Evolutionary conservation across 2,888 invertebrate genomes (phyloP).

Genomic region (Mayetiola destructor): DNA sequence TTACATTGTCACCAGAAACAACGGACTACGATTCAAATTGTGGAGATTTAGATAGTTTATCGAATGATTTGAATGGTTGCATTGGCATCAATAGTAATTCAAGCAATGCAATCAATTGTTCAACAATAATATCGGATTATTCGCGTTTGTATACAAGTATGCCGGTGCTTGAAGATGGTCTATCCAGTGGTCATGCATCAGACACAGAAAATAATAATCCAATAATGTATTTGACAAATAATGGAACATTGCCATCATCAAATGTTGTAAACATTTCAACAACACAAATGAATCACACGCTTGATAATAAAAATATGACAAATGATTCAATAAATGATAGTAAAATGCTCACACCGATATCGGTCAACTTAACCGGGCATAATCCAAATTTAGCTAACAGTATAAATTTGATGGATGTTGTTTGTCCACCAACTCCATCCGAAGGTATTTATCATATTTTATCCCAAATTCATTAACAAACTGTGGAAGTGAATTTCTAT

Average conservation of each 20-base stretch:
- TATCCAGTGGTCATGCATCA: slow-evolving; percentile 86
- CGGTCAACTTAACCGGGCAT: background rate
- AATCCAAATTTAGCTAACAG: background rate
- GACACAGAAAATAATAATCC: slow-evolving; percentile 77
- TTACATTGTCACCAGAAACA: slow-evolving; percentile 81
- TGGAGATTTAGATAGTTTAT: slow-evolving; percentile 64
- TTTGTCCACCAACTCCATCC: background rate
- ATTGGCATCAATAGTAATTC: slow-evolving; percentile 14
- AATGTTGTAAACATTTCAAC: background rate
- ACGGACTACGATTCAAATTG: slow-evolving; percentile 85
- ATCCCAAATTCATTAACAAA: too few relatives aligned
- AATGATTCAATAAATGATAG: background rate
- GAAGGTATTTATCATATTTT: too few relatives aligned
- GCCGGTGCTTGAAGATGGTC: slow-evolving; percentile 86
- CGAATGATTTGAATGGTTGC: slow-evolving; percentile 32
- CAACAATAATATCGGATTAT: slow-evolving; percentile 40
- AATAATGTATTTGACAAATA: background rate
- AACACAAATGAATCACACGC: background rate
- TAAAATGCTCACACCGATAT: background rate
- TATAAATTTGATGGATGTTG: background rate
- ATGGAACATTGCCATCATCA: background rate
- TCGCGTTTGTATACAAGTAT: slow-evolving; percentile 59
- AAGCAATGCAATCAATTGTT: slow-evolving; percentile 24
- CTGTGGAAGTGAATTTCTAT: too few relatives aligned
- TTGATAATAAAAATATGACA: background rate